phyloP scores from a whole-genome alignment of 2,113 vertebrate genomes.

The Cygnus atratus region DNA sequence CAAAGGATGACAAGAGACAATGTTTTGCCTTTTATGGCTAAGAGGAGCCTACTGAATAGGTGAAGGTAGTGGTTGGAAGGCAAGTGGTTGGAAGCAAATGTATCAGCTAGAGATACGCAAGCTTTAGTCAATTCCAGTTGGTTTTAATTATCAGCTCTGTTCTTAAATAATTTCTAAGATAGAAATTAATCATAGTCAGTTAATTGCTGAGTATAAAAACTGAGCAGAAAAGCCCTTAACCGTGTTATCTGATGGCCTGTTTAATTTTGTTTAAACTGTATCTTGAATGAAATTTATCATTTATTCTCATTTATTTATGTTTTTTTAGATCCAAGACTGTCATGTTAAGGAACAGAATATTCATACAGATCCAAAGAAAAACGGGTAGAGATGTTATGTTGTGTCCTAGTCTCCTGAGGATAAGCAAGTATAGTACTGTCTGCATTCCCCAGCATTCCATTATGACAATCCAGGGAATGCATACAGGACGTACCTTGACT shows the following conservation, averaged over 20 bases:
- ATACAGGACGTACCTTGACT: background rate
- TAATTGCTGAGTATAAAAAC: background rate
- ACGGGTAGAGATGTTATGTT: constrained; percentile 26
- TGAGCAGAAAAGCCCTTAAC: background rate
- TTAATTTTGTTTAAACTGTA: background rate
- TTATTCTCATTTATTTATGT: background rate
- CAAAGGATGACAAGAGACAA: background rate
- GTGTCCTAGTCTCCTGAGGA: background rate
- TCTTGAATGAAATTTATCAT: background rate
- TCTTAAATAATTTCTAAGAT: background rate
- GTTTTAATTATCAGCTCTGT: background rate
- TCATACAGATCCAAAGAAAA: background rate
- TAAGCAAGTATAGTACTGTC: background rate
- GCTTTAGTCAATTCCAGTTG: background rate
- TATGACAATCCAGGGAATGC: background rate
- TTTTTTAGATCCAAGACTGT: constrained; percentile 54
- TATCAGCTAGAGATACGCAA: background rate
- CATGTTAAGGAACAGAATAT: background rate
- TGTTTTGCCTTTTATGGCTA: background rate
- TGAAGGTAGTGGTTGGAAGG: background rate
- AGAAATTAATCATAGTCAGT: background rate
- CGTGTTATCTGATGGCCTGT: background rate
- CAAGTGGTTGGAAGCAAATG: background rate
- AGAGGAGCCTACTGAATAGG: background rate
- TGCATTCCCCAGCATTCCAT: background rate